Evolutionary conservation across 2,888 invertebrate species (phyloP), one percentile per base, ranked within the genome.

Genomic region (Rhimphoctona megacephalus): DNA sequence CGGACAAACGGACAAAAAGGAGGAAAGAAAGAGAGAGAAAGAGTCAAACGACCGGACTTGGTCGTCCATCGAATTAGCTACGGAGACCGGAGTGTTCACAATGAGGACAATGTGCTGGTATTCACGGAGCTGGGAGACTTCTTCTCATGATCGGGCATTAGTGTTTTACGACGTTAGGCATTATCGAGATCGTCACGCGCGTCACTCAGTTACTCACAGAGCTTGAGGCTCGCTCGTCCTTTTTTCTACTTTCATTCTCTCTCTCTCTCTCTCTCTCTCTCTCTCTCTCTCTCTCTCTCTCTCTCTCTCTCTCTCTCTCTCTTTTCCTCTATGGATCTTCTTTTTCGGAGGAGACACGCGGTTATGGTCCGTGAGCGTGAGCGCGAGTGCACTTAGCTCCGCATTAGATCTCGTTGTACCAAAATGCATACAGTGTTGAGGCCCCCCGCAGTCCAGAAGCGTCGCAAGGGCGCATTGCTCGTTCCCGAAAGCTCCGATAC

Each of bases 91-190:
- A 89, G 89, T 83, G 77, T 66, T 83, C 86, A 90, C 89, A 91
- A 91, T 90, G 88, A 85, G 83, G 81, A 89, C 90, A 90, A 89
- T 90, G 83, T 90, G 81, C 81, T 52, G 80, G 85, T 81, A 88
- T 89, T 83, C 85, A 86, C 76, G 72, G 82, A 85, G 80, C 81
- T 88, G 84, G 88, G 86, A 89, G 85, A 87, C 87, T 88, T 89
- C 89, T 91, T 89, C 92, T 92, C 92, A 92, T 93, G 91, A 94
- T 94, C 92, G 92, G 91, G 88, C 90, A 94, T 94, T 94, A 94
- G 94, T 93, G 92, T 93, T 94, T 94, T 93, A 93, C 92, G 90
- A 93, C 91, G 87, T 85, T 67, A 36, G 81, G 79, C 86, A 91
- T 92, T 93, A 92, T 92, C 88, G 90, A 78, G 81, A 86, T 88